Base-by-base conservation (phyloP, 2,797 vertebrate species). In the Oreortyx pictus region DNA sequence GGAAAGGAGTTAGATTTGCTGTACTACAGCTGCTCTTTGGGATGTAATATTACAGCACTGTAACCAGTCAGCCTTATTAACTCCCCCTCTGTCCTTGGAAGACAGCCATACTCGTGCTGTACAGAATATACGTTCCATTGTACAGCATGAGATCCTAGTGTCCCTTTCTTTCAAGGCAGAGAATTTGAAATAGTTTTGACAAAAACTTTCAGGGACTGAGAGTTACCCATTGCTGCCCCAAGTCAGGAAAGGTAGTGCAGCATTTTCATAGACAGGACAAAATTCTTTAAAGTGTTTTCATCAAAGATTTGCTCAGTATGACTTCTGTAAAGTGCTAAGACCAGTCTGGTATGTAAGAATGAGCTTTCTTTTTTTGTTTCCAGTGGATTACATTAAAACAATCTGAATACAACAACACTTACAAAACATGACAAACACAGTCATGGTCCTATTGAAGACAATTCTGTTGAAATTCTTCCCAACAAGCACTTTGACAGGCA, bases 371-470 rank as follows among this genome's bases (percentile, higher is more conserved):
- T 88, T 67, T 85, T 74, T 18, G 22, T 25, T 83, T 91, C 41
- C 35, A 27, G 13, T 4, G 39, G 47, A 39, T 67, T 7, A 17
- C 8, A 11, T 56, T 82, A 81, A 66, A 89, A n/a, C 61, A 88
- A 5, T 68, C 35, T 66, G 46, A 73, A 71, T 90, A 25, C 29
- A 65, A 4, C 2, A 88, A 50, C 95, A 99, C 99, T 93, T 97
- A 99, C 98, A 99, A 96, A 99, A 99, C 94, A 99, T 96, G 39
- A 99, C 97, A 88, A 99, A 99, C 22, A 98, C 98, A 1, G 98
- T 98, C 89, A 88, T 98, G 82, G 98, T 96, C 70, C 98, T 97
- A 91, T 99, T 98, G 47, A 99, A 99, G 68, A 96, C 97, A 3
- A 99, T 97, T 22, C 93, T 88, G 70, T 99, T 98, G 97, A 99